Evolutionary conservation across 2,888 invertebrate species (phyloP), one percentile per base, ranked within the genome.

Genomic region (Salticus scenicus): DNA sequence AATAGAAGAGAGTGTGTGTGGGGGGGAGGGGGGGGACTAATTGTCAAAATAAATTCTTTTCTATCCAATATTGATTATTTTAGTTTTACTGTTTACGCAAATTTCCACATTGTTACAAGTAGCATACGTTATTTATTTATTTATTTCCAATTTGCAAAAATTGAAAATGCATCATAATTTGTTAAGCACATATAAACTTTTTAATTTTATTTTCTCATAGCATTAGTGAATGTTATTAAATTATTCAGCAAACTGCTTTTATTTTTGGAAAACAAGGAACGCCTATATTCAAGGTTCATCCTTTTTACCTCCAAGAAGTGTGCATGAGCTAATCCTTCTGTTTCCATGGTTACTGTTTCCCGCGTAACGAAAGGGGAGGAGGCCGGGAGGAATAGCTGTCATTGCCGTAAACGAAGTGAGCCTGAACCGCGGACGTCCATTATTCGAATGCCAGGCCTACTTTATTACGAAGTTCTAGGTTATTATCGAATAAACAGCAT

Each of bases 361-460:
- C 24, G 69, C 69, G 24, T 24, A 24, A 20, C 24, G 37, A 69
- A 69, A 69, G 41, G 37, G 69, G 24, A 47, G 47, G 47, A 47
- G 47, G 47, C 47, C 47, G 17, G 24, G 69, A 69, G 69, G 14
- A 69, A 69, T 69, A 24, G 41, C 69, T 69, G 69, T 69, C 69
- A 69, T 69, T 69, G 69, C 69, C 24, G 14, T 24, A 31, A 33
- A 31, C 20, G 69, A 69, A 37, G 8, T 10, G 41, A 37, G 37
- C 31, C 66, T 4, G n/a, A 24, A 31, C 69, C 37, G 20, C 10
- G 33, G 69, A n/a, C 69, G 24, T 20, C 69, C 41, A 69, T 69
- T 69, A 37, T 31, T 69, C 69, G 69, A 37, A 31, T 37, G 28
- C 41, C 37, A 20, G 69, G 69, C 69, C 31, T 14, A 31, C 41